phyloP scores from a whole-genome alignment of 2,888 invertebrate genomes.

The Plagodis dolabraria region DNA sequence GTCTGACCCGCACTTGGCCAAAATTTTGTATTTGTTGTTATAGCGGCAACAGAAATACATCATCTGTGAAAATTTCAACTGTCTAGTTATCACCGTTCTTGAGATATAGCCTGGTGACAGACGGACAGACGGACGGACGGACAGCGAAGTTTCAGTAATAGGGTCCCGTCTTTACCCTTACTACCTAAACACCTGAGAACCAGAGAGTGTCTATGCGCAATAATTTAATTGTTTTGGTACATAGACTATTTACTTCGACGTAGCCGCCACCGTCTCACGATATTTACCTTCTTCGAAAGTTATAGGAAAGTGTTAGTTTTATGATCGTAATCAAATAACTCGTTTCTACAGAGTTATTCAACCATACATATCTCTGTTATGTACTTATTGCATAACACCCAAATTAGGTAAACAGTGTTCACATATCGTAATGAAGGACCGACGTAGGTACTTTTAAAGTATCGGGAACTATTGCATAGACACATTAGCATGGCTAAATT shows the following conservation, averaged over 20 bases:
- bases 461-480: constrained; percentile 6
- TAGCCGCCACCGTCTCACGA: constrained; percentile 18
- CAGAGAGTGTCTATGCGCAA: no score
- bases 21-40: no score
- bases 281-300: constrained; percentile 53
- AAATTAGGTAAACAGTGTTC: constrained; percentile 13
- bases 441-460: constrained; percentile 2
- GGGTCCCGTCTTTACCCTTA: no score
- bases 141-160: no score
- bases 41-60: no score
- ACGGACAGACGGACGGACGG: no score
- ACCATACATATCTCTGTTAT: constrained; percentile 37
- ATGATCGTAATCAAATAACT: constrained; percentile 41
- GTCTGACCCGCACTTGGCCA: no score
- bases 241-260: not conserved
- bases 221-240: constrained; percentile 14
- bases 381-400: constrained; percentile 23
- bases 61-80: no score
- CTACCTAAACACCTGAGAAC: no score
- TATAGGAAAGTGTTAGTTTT: constrained; percentile 53
- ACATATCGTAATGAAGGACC: constrained; percentile 15
- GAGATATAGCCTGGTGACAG: no score
- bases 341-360: constrained; percentile 40
- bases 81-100: no score
- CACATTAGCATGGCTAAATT: constrained; percentile 2